Percentiles rank a stretch among this genome's conserved stretches.
Evolutionary conservation across 53 echinoderm and acorn worm species (phyloP).

Genomic region (Luidia sarsii): DNA sequence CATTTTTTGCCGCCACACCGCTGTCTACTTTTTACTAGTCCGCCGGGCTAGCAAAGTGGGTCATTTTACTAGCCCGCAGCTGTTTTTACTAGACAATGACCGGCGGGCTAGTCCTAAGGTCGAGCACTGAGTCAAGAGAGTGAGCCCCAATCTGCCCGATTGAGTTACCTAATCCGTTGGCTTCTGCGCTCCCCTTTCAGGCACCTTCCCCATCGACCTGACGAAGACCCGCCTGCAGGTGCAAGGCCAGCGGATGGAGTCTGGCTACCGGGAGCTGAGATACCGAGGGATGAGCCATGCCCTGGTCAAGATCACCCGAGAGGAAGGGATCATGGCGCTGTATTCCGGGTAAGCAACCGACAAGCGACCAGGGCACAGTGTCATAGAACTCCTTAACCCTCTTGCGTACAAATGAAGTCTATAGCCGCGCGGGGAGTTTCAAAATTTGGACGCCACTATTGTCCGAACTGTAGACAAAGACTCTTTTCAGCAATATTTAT

Average conservation of each 20-base stretch:
- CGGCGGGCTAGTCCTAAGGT: background rate
- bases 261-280: constrained; percentile 69
- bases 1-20: too few species aligned
- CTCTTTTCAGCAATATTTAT: too few species aligned
- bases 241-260: constrained; percentile 84
- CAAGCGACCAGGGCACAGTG: too few species aligned
- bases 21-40: too few species aligned
- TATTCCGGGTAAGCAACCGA: constrained; percentile 95
- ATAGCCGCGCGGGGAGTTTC: too few species aligned
- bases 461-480: too few species aligned
- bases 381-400: too few species aligned
- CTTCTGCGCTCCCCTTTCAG: constrained; percentile 58
- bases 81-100: too few species aligned
- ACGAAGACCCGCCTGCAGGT: constrained; percentile 96
- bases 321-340: constrained; percentile 83
- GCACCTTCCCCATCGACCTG: constrained; percentile 97
- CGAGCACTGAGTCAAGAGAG: background rate
- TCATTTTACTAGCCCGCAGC: too few species aligned
- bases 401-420: too few species aligned
- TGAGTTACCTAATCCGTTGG: background rate
- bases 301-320: constrained; percentile 73
- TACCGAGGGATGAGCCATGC: constrained; percentile 96
- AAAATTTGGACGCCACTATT: too few species aligned
- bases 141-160: background rate
- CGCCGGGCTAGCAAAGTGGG: too few species aligned